A percentile compares a stretch with the other conserved stretches of the same genome.
Evolutionary conservation across 2,113 vertebrate genomes (phyloP).

Genomic region (Argyrosomus japonicus): DNA sequence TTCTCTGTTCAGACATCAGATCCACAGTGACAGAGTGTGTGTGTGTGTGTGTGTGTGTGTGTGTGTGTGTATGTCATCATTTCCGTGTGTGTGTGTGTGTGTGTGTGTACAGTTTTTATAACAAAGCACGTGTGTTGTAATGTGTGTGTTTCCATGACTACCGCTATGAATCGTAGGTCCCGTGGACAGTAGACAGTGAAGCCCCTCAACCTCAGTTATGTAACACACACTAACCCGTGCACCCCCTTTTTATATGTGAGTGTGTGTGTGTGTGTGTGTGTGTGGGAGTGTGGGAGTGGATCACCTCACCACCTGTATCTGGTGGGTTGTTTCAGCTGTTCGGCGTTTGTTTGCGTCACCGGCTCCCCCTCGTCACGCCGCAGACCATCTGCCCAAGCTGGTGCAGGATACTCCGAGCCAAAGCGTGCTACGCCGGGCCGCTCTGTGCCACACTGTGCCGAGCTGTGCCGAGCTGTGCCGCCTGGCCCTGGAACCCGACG

Average conservation of each 20-base stretch:
- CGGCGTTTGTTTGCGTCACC: conserved; percentile 35
- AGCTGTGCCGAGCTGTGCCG: neutral
- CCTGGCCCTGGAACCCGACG: neutral
- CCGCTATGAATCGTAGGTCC: conserved; percentile 31
- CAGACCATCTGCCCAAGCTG: conserved; percentile 72
- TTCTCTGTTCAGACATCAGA: neutral
- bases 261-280: neutral
- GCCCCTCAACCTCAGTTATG: conserved; percentile 43
- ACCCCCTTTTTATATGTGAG: neutral
- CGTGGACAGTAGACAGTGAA: conserved; percentile 5
- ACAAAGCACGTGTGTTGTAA: conserved; percentile 1
- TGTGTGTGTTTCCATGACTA: conserved; percentile 55
- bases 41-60: conserved; percentile 18
- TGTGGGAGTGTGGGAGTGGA: conserved; percentile 51
- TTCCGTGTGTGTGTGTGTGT: neutral
- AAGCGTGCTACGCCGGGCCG: neutral
- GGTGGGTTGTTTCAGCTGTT: conserved; percentile 74
- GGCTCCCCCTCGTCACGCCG: conserved; percentile 35
- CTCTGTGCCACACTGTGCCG: neutral
- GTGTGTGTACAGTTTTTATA: conserved; percentile 8
- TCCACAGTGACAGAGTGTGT: neutral
- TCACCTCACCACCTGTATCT: conserved; percentile 61
- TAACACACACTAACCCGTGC: conserved; percentile 39
- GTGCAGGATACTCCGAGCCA: conserved; percentile 24
- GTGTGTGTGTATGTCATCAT: conserved; percentile 1